Conservation (phyloP, 2,888 invertebrate genomes). For the Lydus trimaculatus region DNA sequence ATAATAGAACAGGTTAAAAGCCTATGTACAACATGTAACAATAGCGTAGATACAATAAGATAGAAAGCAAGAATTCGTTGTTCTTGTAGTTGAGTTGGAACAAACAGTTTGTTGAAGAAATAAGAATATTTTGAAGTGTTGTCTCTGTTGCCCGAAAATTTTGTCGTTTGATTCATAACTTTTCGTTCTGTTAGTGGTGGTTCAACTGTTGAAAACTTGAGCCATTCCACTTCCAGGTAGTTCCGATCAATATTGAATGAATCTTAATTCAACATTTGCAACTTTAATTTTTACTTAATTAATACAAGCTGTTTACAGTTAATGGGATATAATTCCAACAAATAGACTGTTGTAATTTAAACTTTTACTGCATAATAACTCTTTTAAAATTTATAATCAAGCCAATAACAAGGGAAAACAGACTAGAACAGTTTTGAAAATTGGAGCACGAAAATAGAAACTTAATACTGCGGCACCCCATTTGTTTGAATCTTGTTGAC, state of each 20-base stretch:
- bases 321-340: neutral
- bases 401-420: neutral
- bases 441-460: neutral
- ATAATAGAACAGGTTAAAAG: neutral
- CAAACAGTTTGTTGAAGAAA: no score
- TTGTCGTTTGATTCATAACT: no score
- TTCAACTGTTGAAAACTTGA: no score
- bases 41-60: neutral
- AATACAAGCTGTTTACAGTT: neutral
- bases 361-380: neutral
- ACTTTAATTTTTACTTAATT: neutral
- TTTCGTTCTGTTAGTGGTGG: no score
- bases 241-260: no score
- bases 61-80: neutral
- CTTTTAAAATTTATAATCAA: conserved; percentile 1
- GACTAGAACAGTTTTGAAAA: neutral
- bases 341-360: neutral
- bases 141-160: no score
- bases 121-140: no score
- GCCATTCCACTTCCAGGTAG: no score
- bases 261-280: no score
- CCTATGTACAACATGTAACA: neutral
- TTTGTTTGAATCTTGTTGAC: neutral
- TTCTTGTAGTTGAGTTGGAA: neutral
- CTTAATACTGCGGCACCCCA: neutral